Base-by-base conservation (phyloP, 2,113 vertebrate genomes). In the Nothoprocta pentlandii region DNA sequence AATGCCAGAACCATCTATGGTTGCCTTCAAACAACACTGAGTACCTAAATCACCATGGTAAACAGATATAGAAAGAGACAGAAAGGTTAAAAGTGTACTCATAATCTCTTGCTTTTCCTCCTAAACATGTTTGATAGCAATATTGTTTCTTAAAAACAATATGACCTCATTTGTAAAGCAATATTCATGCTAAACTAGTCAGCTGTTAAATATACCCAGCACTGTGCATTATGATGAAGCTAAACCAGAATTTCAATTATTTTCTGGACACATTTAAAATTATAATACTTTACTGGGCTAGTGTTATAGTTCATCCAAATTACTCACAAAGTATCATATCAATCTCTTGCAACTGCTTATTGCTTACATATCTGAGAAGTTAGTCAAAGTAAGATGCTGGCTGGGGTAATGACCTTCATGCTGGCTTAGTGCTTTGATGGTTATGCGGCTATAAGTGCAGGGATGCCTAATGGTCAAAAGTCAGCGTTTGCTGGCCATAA, bases 211-310 rank as follows among this genome's bases (percentile, higher is more conserved):
- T 98, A 98, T 95, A 97, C 97, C 95, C 96, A 9, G 97, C 95
- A 79, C 96, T 94, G 96, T 96, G 98, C 97, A 98, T 98, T 94
- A 97, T 95, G 97, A 98, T 97, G 97, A 98, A 98, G 98, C 98
- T 96, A 97, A 98, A 98, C 96, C 97, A 97, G 98, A 98, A 98
- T 98, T 98, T 98, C 98, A 98, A 98, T 98, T 98, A 98, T 98
- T 98, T 98, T 98, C 98, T 97, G 97, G 98, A 98, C 98, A 98
- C 98, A 98, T 98, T 98, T 98, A 98, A 98, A 98, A 98, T 98
- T 98, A 98, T 98, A 98, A 98, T 98, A 97, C 97, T 98, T 98
- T 98, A 89, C 97, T 89, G 97, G 95, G 96, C 97, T 98, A 96
- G 97, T 96, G 97, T 97, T 97, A 98, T 97, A 97, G 98, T 98